phyloP scores from a whole-genome alignment of 2,113 vertebrate species.

The Channa argus region DNA sequence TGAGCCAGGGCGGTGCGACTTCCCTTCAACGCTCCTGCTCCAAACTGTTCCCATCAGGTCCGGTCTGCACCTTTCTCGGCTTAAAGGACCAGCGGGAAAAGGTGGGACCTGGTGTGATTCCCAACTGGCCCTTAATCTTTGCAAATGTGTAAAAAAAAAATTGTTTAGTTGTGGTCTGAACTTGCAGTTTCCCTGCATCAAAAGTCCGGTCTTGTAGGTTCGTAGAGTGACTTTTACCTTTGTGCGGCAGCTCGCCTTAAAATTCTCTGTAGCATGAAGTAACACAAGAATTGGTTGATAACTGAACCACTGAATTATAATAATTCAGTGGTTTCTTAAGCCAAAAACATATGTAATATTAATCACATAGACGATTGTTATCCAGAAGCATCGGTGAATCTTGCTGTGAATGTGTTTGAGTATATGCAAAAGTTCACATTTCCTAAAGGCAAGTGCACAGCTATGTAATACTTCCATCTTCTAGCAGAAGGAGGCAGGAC shows the following conservation, averaged over 20 bases:
- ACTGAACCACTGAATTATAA: background rate
- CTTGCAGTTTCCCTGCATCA: background rate
- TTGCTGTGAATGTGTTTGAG: background rate
- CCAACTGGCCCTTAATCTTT: conserved; percentile 1
- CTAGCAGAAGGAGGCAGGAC: conserved; percentile 24
- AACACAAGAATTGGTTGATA: background rate
- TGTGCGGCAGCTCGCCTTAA: background rate
- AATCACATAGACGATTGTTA: conserved; percentile 1
- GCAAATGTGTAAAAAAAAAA: conserved; percentile 17
- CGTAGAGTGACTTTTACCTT: conserved; percentile 16
- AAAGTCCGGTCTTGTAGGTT: background rate
- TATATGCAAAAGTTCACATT: background rate
- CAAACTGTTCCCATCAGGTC: conserved; percentile 78
- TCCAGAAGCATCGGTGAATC: background rate
- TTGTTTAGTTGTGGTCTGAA: conserved; percentile 5
- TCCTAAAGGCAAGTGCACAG: background rate
- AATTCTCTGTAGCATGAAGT: background rate
- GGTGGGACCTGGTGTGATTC: background rate
- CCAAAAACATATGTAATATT: background rate
- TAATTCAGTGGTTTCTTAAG: background rate
- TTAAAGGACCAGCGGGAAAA: conserved; percentile 86
- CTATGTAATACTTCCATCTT: background rate
- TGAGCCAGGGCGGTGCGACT: conserved; percentile 90
- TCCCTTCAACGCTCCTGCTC: conserved; percentile 77
- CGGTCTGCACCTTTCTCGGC: conserved; percentile 73